Base-by-base conservation (phyloP, 1,140 invertebrate genomes). In the Aphis craccivora region DNA sequence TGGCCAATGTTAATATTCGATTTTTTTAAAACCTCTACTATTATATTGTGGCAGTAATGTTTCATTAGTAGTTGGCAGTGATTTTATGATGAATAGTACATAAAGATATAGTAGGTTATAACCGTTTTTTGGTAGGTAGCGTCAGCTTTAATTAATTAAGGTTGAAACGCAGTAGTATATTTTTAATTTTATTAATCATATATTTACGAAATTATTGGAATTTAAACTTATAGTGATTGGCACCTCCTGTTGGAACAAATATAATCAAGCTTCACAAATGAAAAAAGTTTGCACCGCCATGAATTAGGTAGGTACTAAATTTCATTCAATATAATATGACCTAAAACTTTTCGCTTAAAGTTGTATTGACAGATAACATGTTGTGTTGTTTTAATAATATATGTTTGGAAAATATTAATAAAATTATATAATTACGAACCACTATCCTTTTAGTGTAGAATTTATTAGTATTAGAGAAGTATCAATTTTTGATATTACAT, bases 201-300 rank as follows among this genome's bases (percentile, higher is more conserved):
- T 76, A 7, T 76, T n/a, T 76, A n/a, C 14, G 1, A 76, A 76
- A 76, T 76, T 76, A 18, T 76, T n/a, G n/a, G 4, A 76, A n/a
- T n/a, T 76, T n/a, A 76, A 76, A 76, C 30, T 76, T 76, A n/a
- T 67, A 76, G n/a, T 35, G 60, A 76, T 76, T 76, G 60, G 60
- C 60, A 76, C 30, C 30, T n/a, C 25, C 14, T 18, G 30, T 76
- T 20, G 11, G 14, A 76, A 67, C 5, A 67, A 67, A 67, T n/a
- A 67, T 9, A 67, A 76, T 76, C n/a, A n/a, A 76, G 11, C 60
- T 76, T 35, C 14, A 18, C 5, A 76, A 11, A n/a, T 76, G 60
- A 76, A 76, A 67, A 76, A 76, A 76, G 60, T n/a, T 76, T 76
- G 14, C 60, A 20, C 60, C 30, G 5, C 30, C 60, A 76, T 76